phyloP scores from a whole-genome alignment of 1,140 invertebrate species.

The Heliconius hermathena region DNA sequence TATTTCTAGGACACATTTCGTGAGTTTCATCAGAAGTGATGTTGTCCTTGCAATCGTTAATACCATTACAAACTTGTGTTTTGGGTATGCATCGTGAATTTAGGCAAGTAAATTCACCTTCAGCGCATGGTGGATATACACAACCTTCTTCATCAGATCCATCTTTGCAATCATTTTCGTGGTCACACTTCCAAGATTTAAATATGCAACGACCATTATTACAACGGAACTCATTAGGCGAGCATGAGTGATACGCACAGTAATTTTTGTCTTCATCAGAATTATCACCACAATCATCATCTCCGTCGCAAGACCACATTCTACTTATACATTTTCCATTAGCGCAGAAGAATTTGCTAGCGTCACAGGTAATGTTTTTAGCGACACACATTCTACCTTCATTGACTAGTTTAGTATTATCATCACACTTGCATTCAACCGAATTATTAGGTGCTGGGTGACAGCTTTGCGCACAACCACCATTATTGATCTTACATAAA shows the following conservation, averaged over 20 bases:
- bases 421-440: slow-evolving; percentile 93
- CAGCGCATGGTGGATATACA: slow-evolving; percentile 92
- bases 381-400: slow-evolving; percentile 95
- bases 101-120: slow-evolving; percentile 96
- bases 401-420: slow-evolving; percentile 93
- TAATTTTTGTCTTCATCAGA: slow-evolving; percentile 96
- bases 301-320: slow-evolving; percentile 98
- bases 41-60: slow-evolving; percentile 97
- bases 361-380: slow-evolving; percentile 93
- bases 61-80: slow-evolving; percentile 94
- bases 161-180: slow-evolving; percentile 97
- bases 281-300: slow-evolving; percentile 96
- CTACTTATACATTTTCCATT: slow-evolving; percentile 97
- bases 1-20: slow-evolving; percentile 92
- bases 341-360: slow-evolving; percentile 94
- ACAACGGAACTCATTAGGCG: slow-evolving; percentile 95
- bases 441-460: slow-evolving; percentile 93
- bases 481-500: slow-evolving; percentile 95
- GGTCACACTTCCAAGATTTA: slow-evolving; percentile 96
- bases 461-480: slow-evolving; percentile 97
- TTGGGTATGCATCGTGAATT: slow-evolving; percentile 95
- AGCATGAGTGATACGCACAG: slow-evolving; percentile 96
- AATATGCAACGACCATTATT: slow-evolving; percentile 97
- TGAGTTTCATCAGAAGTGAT: slow-evolving; percentile 95
- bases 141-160: slow-evolving; percentile 96